Base-by-base conservation (phyloP, 2,113 vertebrate genomes). In the Castor canadensis region DNA sequence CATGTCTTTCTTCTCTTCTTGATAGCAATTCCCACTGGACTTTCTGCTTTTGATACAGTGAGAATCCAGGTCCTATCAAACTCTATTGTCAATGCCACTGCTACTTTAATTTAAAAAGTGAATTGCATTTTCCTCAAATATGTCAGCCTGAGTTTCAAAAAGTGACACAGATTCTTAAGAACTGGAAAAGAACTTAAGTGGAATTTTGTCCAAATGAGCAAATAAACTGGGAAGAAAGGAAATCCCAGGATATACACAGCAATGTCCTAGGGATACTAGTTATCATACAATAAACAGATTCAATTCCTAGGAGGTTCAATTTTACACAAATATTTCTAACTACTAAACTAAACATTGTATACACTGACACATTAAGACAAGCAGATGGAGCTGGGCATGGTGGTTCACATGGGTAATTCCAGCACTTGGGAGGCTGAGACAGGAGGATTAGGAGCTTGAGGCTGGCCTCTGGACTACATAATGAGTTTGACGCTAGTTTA, bases 311-410 rank as follows among this genome's bases (percentile, higher is more conserved):
- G 30, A 91, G 40, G 89, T 47, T 69, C 26, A 62, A 47, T 83
- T 95, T 94, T 82, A 94, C 26, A 82, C 12, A 91, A 47, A 49
- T 47, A 85, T 49, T 92, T 96, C 20, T 84, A 73, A 84, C 75
- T 76, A 64, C 9, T 24, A 79, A 75, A 89, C 15, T 93, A 86
- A 94, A 87, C 32, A 58, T 16, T 72, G 11, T 13, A 87, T 17
- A 30, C 4, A n/a, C 11, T 52, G 35, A 30, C 71, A 67, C 8
- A 49, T 64, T 87, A 87, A 87, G 69, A 16, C 19, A 22, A 87
- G 20, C 26, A 38, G 30, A 40, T 9, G 35, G 38, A 38, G 4
- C 15, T 19, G 12, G 19, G 66, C 7, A 7, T 69, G n/a, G 66
- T 38, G n/a, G 66, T 19, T 1, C 20, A 24, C 24, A 38, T 35